These are phyloP conservation scores for Solea solea DNA, from an alignment of 2,113 vertebrate species.

Conservation along the genomic window DNA sequence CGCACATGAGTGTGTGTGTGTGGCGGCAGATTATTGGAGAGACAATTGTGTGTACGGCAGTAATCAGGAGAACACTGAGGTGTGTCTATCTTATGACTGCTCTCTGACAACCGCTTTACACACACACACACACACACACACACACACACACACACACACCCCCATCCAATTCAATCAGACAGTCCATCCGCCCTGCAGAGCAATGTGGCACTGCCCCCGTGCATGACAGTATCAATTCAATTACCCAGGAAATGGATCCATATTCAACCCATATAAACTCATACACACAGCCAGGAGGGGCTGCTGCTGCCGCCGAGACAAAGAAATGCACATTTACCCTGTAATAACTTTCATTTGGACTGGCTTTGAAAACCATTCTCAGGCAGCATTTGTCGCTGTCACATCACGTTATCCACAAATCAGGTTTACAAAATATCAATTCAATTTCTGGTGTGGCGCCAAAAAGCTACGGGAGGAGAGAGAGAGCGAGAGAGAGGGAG, in stretches of 20 bases:
- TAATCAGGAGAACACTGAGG: slow-evolving; percentile 92
- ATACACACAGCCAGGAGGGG: slow-evolving; percentile 76
- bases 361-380: slow-evolving; percentile 97
- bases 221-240: slow-evolving; percentile 98
- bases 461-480: slow-evolving; percentile 57
- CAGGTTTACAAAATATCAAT: slow-evolving; percentile 99
- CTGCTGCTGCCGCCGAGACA: slow-evolving; percentile 81
- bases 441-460: slow-evolving; percentile 93
- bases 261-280: slow-evolving; percentile 90
- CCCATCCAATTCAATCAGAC: slow-evolving; percentile 89
- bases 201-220: slow-evolving; percentile 89
- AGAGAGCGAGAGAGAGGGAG: not conserved
- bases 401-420: slow-evolving; percentile 99
- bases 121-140: slow-evolving; percentile 34
- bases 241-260: slow-evolving; percentile 93
- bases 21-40: slow-evolving; percentile 83
- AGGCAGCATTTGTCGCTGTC: slow-evolving; percentile 99
- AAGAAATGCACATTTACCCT: slow-evolving; percentile 96
- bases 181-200: slow-evolving; percentile 88
- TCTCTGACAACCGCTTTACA: slow-evolving; percentile 63
- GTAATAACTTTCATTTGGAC: slow-evolving; percentile 99
- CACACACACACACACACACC: slow-evolving; percentile 10
- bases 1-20: slow-evolving; percentile 53
- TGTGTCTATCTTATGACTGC: slow-evolving; percentile 85
- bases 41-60: slow-evolving; percentile 86